Percentiles rank a stretch among this genome's conserved stretches.
Conservation (phyloP, 2,888 invertebrate species). For the Hofmannophila pseudospretella region DNA sequence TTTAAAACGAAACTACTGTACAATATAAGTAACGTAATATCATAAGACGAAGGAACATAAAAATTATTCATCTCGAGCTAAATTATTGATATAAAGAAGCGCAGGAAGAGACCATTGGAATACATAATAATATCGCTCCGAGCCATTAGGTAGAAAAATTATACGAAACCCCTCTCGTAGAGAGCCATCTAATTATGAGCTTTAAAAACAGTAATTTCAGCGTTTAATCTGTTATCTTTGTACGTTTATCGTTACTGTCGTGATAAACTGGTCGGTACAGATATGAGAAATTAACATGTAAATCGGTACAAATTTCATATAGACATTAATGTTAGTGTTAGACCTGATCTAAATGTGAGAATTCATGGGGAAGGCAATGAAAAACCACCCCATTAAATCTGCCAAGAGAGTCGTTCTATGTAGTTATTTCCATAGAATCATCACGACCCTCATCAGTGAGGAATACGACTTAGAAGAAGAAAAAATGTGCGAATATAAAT, state of each 20-base stretch:
- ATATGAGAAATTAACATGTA: slow-evolving; percentile 5
- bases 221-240: slow-evolving; percentile 27
- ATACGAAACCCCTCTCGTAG: slow-evolving; percentile 20
- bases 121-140: slow-evolving; percentile 18
- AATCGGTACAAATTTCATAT: slow-evolving; percentile 5
- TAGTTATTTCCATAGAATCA: too few species aligned
- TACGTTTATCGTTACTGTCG: slow-evolving; percentile 24
- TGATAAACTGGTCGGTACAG: slow-evolving; percentile 10
- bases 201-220: slow-evolving; percentile 32
- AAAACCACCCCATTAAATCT: too few species aligned
- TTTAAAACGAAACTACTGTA: slow-evolving; percentile 15
- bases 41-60: slow-evolving; percentile 4
- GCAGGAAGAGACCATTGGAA: slow-evolving; percentile 14
- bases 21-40: slow-evolving; percentile 19
- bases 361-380: too few species aligned
- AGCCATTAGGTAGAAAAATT: slow-evolving; percentile 21
- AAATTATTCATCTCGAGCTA: slow-evolving; percentile 9
- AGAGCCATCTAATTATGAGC: slow-evolving; percentile 31
- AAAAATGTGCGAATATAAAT: too few species aligned
- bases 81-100: slow-evolving; percentile 22
- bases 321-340: background rate
- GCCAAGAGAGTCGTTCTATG: too few species aligned
- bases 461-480: too few species aligned
- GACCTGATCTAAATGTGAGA: too few species aligned
- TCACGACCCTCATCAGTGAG: too few species aligned